Base-by-base conservation (phyloP, 2,113 vertebrate species). In the Meles meles region DNA sequence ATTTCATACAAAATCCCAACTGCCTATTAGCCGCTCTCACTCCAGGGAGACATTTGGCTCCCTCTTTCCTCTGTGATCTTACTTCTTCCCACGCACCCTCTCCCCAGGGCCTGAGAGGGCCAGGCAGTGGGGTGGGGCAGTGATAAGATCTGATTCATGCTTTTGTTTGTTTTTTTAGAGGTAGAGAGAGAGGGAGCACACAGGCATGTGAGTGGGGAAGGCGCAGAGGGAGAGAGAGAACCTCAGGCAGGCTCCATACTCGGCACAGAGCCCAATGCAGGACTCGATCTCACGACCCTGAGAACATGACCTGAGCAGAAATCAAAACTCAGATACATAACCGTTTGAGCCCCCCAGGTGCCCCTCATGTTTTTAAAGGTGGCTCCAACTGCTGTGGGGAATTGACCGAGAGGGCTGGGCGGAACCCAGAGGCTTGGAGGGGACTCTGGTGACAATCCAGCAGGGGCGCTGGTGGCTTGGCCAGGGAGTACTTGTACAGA, bases 201-300 rank as follows among this genome's bases (percentile, higher is more conserved):
- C 13, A 1, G 3, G 29, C 14, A 5, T 4, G 34, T 4, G 17
- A n/a, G 65, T 1, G 18, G 65, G 65, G 65, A 14, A n/a, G 17
- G 65, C 3, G 7, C 34, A 69, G 65, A 69, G 65, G 34, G 31
- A n/a, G 65, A n/a, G 65, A 69, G 34, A 69, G 65, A 69, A n/a
- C 7, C 65, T 18, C 65, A n/a, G 34, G 15, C 65, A 69, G 65
- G 34, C 65, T 69, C 65, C 34, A 18, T 1, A 34, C 65, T n/a
- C 7, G n/a, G 65, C 34, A 4, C 7, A 5, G 15, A 69, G 65
- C 65, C 34, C 7, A 18, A 69, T 18, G 17, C 7, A 4, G 65
- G 34, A 7, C 65, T 69, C 63, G 6, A 34, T 31, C 63, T 65
- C 29, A 15, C 1, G 63, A 34, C 29, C 29, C 63, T 69, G 65